Percentiles rank a stretch among this genome's conserved stretches.
Evolutionary conservation across 2,797 vertebrate species (phyloP).

Genomic region (Threskiornis aethiopicus): DNA sequence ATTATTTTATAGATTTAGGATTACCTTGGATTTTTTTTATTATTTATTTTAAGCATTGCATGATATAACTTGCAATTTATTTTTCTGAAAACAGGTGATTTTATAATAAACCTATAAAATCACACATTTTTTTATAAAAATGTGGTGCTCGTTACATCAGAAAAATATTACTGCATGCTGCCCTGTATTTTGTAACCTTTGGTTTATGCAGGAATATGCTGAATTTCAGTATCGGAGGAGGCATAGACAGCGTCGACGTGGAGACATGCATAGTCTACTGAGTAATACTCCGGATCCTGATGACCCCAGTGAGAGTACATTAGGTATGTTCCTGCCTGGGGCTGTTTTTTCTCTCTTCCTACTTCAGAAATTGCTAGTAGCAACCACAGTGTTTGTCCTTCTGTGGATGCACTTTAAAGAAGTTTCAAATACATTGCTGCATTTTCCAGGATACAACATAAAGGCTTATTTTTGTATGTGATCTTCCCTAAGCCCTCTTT

Average conservation of each 20-base stretch:
- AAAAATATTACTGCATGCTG: conserved; percentile 76
- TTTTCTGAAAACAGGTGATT: conserved; percentile 69
- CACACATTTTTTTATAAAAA: conserved; percentile 67
- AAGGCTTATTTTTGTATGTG: background rate
- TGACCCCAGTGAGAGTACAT: conserved; percentile 84
- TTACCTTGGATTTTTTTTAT: background rate
- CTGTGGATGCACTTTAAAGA: background rate
- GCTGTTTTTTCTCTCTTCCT: background rate
- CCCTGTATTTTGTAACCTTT: conserved; percentile 80
- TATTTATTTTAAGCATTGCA: conserved; percentile 43
- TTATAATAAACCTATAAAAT: conserved; percentile 77
- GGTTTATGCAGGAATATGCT: conserved; percentile 91
- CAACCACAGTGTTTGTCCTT: background rate
- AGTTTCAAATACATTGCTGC: background rate
- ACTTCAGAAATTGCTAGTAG: background rate
- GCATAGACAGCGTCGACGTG: conserved; percentile 89
- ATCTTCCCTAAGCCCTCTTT: background rate
- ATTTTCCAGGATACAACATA: background rate
- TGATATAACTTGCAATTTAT: conserved; percentile 57
- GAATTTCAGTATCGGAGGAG: conserved; percentile 98
- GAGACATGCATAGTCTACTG: conserved; percentile 91
- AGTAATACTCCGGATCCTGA: conserved; percentile 88
- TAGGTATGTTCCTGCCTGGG: conserved; percentile 75
- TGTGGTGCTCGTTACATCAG: conserved; percentile 54
- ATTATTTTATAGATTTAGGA: background rate